Evolutionary conservation across 2,113 vertebrate species (phyloP).

Genomic region (Perognathus longimembris): DNA sequence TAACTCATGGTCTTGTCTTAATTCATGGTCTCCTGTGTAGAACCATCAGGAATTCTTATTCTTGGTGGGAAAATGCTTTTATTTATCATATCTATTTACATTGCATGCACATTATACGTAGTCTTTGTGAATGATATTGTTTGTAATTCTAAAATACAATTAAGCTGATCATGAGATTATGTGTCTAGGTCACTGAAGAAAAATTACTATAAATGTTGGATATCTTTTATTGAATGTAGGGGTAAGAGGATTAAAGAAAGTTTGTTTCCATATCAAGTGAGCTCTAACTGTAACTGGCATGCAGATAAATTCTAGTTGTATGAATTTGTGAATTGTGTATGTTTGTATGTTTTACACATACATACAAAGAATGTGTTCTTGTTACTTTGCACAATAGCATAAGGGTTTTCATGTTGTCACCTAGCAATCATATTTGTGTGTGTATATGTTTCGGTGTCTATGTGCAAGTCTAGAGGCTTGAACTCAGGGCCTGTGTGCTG

Average conservation of each 20-base stretch:
- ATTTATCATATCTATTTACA: background rate
- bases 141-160: slow-evolving; percentile 34
- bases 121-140: background rate
- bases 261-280: slow-evolving; percentile 3
- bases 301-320: background rate
- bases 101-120: background rate
- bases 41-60: background rate
- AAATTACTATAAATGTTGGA: background rate
- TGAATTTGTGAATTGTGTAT: background rate
- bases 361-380: background rate
- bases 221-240: background rate
- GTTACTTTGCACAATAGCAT: background rate
- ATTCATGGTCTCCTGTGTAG: background rate
- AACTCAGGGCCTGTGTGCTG: too few relatives aligned
- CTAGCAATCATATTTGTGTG: background rate
- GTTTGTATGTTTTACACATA: background rate
- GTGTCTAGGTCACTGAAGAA: background rate
- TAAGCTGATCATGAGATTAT: slow-evolving; percentile 37
- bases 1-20: background rate
- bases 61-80: background rate
- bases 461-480: too few relatives aligned
- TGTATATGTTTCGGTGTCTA: too few relatives aligned
- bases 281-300: background rate
- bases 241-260: slow-evolving; percentile 12
- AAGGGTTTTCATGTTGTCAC: slow-evolving; percentile 48